phyloP scores from a whole-genome alignment of 2,113 vertebrate species.

The Caloenas nicobarica region DNA sequence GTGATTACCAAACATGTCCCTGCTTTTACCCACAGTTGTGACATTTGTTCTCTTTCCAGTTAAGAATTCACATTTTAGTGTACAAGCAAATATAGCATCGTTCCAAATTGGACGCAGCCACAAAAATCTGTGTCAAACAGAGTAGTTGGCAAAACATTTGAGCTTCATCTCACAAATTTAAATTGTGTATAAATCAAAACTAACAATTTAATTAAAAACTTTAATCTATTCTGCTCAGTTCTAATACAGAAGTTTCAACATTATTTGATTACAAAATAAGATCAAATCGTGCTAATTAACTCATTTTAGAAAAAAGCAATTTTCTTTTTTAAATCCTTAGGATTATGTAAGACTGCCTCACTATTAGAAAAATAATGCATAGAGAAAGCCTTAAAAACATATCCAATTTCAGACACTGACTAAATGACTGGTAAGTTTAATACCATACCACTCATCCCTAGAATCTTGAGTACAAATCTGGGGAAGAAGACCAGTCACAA shows the following conservation, averaged over 20 bases:
- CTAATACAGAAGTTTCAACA: background rate
- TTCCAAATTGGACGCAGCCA: fast-evolving
- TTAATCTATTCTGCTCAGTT: background rate
- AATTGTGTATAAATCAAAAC: background rate
- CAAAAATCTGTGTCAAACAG: background rate
- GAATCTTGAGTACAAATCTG: background rate
- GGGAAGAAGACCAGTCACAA: background rate
- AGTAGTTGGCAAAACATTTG: background rate
- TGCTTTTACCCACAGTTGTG: background rate
- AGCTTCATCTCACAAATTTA: background rate
- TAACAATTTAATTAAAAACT: background rate
- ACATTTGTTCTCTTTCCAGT: background rate
- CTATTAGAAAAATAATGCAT: background rate
- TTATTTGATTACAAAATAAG: background rate
- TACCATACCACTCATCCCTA: background rate
- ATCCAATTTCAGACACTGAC: background rate
- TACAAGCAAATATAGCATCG: background rate
- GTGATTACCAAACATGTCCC: background rate
- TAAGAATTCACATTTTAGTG: background rate
- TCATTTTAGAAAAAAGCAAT: background rate
- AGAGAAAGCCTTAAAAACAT: background rate
- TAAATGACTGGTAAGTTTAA: background rate
- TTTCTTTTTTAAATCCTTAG: background rate
- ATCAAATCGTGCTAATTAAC: background rate
- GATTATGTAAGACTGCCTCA: background rate